Percentiles rank a stretch among this genome's conserved stretches.
Conservation (phyloP, 2,888 invertebrate genomes). For the Timandra comae region DNA sequence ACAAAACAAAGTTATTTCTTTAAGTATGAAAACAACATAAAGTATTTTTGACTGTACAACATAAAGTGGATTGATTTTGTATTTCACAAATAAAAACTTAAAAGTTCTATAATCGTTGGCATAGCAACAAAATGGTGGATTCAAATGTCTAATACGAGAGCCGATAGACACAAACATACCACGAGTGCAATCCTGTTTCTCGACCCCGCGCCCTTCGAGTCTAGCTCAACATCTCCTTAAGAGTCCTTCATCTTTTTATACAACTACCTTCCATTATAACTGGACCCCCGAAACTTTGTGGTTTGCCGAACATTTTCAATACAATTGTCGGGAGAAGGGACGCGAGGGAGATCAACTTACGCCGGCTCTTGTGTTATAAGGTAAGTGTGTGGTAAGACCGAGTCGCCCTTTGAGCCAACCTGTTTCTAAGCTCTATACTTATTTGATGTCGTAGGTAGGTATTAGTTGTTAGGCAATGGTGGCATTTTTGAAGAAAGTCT, state of each 20-base stretch:
- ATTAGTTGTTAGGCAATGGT: slow-evolving; percentile 1
- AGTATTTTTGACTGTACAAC: too few species aligned
- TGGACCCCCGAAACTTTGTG: slow-evolving; percentile 22
- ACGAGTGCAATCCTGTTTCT: slow-evolving; percentile 47
- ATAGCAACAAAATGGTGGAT: too few species aligned
- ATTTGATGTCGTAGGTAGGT: neutral
- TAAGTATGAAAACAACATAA: too few species aligned
- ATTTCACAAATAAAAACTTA: too few species aligned
- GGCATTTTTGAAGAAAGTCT: neutral
- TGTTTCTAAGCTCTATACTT: slow-evolving; percentile 29
- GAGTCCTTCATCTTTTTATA: slow-evolving; percentile 59
- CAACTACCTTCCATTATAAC: slow-evolving; percentile 38
- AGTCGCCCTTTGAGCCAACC: slow-evolving; percentile 30
- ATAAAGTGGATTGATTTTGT: too few species aligned
- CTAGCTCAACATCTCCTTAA: slow-evolving; percentile 59
- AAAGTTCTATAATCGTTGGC: too few species aligned
- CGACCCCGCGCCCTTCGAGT: slow-evolving; percentile 65
- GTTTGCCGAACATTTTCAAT: too few species aligned
- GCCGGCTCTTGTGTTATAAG: slow-evolving; percentile 16
- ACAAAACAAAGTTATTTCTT: too few species aligned
- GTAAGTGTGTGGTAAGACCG: slow-evolving; percentile 33
- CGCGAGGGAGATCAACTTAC: slow-evolving; percentile 11
- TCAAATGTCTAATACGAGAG: neutral
- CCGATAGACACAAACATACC: slow-evolving; percentile 27
- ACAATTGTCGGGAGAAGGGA: too few species aligned